Base-by-base conservation (phyloP, 1,140 invertebrate genomes). In the Drosophila teissieri region DNA sequence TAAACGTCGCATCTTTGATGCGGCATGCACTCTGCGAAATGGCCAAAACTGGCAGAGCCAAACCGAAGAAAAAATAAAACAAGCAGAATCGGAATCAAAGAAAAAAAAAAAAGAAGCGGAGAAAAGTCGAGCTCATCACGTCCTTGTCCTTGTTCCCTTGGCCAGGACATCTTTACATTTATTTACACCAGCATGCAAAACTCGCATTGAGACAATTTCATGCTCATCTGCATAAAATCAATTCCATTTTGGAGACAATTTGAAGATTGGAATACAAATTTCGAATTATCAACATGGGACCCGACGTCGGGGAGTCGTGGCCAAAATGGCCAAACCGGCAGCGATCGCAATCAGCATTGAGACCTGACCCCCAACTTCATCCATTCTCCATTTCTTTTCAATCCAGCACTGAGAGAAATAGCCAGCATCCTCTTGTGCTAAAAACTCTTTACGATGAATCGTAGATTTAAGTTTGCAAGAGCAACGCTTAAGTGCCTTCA, bases 181-280 rank as follows among this genome's bases (percentile, higher is more conserved):
- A 89, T 89, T 90, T 90, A 90, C 81, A 85, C 86, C 77, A 79
- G 78, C 78, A 90, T 85, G 85, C 73, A 73, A 73, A 80, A 60
- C 73, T 91, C 80, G 77, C 90, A 88, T 74, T 78, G 85, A 91
- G 85, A 91, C 89, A 92, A 91, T 91, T 91, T 91, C 91, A 91
- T 91, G 91, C 91, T 92, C 90, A 92, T 92, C 91, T 92, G 91
- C 91, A 92, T 92, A 92, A 92, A 92, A 92, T 92, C 91, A 92
- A 92, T 92, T 92, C 90, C 91, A 91, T 92, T 91, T 92, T 91
- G 84, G 78, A 91, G 91, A 92, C 91, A 91, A 91, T 92, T 92
- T 92, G 90, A 91, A 92, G 90, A 92, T 92, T 92, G 91, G 88
- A 91, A 92, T 91, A 91, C 88, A 92, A 92, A 91, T 91, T 92